Percentiles rank a stretch among this genome's conserved stretches.
Evolutionary conservation across 64 coral and sea anemone genomes (phyloP).

Genomic region (Stylophora pistillata): DNA sequence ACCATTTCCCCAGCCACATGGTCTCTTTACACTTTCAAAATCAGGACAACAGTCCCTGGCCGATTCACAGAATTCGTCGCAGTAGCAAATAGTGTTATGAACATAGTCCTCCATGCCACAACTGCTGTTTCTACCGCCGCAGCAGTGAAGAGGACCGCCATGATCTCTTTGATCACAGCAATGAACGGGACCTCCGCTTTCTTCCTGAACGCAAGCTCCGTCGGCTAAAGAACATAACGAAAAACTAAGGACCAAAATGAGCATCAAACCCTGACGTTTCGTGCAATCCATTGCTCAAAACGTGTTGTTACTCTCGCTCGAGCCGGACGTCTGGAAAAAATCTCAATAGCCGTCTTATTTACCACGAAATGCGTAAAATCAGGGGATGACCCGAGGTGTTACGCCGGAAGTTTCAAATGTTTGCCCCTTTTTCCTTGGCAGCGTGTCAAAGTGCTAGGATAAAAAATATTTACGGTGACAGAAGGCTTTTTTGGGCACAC

Average conservation of each 20-base stretch:
- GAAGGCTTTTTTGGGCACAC: not conserved
- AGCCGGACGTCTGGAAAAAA: slow-evolving; percentile 43
- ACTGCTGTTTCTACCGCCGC: slow-evolving; percentile 79
- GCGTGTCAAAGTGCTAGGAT: not conserved
- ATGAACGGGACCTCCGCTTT: slow-evolving; percentile 2
- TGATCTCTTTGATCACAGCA: slow-evolving; percentile 71
- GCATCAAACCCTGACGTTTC: not conserved
- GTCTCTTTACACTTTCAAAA: slow-evolving; percentile 60
- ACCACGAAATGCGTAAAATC: not conserved
- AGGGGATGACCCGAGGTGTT: not conserved
- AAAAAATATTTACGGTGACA: not conserved
- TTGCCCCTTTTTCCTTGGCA: not conserved
- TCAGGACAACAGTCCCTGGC: slow-evolving; percentile 86
- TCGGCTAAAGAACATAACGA: not conserved
- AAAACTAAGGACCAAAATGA: not conserved
- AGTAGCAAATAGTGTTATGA: slow-evolving; percentile 61
- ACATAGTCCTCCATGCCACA: slow-evolving; percentile 68
- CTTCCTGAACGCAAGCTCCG: slow-evolving; percentile 12
- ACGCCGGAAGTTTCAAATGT: slow-evolving; percentile 50
- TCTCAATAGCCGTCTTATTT: slow-evolving; percentile 4
- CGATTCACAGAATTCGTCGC: slow-evolving; percentile 82
- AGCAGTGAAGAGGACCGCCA: slow-evolving; percentile 71
- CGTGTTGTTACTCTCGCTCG: not conserved
- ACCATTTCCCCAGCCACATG: slow-evolving; percentile 59
- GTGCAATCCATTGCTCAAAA: not conserved